Percentiles rank a stretch among this genome's conserved stretches.
Conservation (phyloP, 2,888 invertebrate genomes). For the Drosophila cognata region DNA sequence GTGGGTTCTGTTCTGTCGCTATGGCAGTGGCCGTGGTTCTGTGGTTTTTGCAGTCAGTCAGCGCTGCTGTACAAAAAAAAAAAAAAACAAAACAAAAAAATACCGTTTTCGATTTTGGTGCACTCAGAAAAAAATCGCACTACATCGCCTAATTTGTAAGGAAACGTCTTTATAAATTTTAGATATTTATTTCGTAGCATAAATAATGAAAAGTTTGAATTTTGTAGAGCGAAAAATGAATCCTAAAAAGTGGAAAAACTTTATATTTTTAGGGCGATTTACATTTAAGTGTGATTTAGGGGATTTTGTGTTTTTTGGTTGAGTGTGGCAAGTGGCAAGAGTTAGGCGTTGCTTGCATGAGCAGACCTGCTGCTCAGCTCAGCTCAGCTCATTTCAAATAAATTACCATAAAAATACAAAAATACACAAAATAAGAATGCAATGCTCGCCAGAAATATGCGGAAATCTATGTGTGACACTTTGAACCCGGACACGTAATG, state of each 20-base stretch:
- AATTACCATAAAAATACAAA: conserved; percentile 76
- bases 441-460: conserved; percentile 64
- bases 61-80: conserved; percentile 19
- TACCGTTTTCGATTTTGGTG: conserved; percentile 62
- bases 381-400: conserved; percentile 63
- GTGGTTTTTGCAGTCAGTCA: conserved; percentile 22
- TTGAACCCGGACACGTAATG: conserved; percentile 54
- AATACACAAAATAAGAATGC: conserved; percentile 59
- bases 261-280: background rate
- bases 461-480: conserved; percentile 77
- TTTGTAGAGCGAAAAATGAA: too few species aligned
- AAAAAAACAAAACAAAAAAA: conserved; percentile 21
- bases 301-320: background rate
- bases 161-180: background rate
- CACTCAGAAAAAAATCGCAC: background rate
- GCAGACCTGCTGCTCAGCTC: conserved; percentile 23
- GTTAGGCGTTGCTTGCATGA: conserved; percentile 26
- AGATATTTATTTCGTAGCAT: background rate
- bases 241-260: background rate
- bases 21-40: conserved; percentile 19
- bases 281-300: background rate
- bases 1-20: conserved; percentile 48
- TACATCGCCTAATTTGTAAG: too few species aligned
- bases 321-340: conserved; percentile 31
- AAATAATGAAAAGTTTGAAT: too few species aligned